Evolutionary conservation across 2,888 invertebrate species (phyloP).

Genomic region (Phyllotreta striolata): DNA sequence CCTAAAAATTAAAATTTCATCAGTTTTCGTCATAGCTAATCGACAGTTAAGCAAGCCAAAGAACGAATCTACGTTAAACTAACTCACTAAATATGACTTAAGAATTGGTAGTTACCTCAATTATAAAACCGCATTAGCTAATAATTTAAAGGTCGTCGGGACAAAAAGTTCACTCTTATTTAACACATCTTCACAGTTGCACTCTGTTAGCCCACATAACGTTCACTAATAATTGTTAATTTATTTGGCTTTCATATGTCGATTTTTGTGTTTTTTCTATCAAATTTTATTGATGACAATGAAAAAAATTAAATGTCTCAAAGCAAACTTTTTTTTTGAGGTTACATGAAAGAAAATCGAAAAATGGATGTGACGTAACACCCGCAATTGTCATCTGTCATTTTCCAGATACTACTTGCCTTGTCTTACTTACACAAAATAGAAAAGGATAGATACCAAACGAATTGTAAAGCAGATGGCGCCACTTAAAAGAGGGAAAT

Average conservation of each 20-base stretch:
- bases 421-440: not conserved
- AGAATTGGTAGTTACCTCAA: no score
- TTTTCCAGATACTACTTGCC: not conserved
- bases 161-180: constrained; percentile 19
- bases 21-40: not conserved
- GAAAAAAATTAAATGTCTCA: constrained; percentile 20
- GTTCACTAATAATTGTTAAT: not conserved
- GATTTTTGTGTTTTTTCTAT: constrained; percentile 5
- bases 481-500: constrained; percentile 44
- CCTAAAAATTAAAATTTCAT: constrained; percentile 39
- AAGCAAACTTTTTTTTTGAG: constrained; percentile 11
- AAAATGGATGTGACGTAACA: not conserved
- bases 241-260: not conserved
- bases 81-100: no score
- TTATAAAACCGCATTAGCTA: constrained; percentile 24
- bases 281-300: constrained; percentile 22
- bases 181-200: not conserved
- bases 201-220: constrained; percentile 10
- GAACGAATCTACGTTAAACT: not conserved
- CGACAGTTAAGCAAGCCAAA: not conserved
- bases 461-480: not conserved
- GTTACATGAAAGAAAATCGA: constrained; percentile 16
- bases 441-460: no score
- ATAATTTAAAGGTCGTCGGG: constrained; percentile 9
- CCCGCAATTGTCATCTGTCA: no score